These are phyloP conservation scores for Brachylomia viminalis DNA, from an alignment of 2,888 invertebrate genomes.

Conservation along the genomic window DNA sequence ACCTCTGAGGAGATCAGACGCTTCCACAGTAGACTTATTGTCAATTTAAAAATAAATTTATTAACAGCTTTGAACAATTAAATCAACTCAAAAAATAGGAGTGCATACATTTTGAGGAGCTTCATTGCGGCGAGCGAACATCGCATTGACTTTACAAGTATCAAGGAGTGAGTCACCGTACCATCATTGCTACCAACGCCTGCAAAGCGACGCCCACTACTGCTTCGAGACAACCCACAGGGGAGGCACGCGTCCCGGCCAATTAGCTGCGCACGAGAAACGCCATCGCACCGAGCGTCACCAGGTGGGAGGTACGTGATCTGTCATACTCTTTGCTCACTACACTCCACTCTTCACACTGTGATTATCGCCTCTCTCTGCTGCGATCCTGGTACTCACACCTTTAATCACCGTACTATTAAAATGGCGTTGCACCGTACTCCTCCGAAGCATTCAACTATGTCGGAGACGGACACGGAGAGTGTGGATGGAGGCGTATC, in stretches of 20 bases:
- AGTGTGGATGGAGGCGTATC: slow-evolving; percentile 12
- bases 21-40: not conserved
- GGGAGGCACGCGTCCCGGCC: slow-evolving; percentile 2
- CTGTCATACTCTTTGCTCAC: slow-evolving; percentile 3
- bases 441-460: not conserved
- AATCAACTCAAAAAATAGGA: no score
- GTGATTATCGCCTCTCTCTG: not conserved
- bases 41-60: not conserved
- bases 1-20: not conserved
- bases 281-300: not conserved
- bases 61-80: no score
- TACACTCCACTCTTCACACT: not conserved
- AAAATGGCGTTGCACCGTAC: slow-evolving; percentile 3
- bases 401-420: not conserved
- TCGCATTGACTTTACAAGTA: not conserved
- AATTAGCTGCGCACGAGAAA: not conserved
- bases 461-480: slow-evolving; percentile 4
- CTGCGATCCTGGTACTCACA: slow-evolving; percentile 8
- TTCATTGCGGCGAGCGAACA: slow-evolving; percentile 3
- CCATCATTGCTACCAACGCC: not conserved
- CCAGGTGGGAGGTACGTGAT: not conserved
- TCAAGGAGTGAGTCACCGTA: not conserved
- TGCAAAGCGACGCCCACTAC: no score
- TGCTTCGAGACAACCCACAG: not conserved
- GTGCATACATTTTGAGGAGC: slow-evolving; percentile 8